Evolutionary conservation across 2,113 vertebrate species (phyloP).

Genomic region (Oryzias curvinotus): DNA sequence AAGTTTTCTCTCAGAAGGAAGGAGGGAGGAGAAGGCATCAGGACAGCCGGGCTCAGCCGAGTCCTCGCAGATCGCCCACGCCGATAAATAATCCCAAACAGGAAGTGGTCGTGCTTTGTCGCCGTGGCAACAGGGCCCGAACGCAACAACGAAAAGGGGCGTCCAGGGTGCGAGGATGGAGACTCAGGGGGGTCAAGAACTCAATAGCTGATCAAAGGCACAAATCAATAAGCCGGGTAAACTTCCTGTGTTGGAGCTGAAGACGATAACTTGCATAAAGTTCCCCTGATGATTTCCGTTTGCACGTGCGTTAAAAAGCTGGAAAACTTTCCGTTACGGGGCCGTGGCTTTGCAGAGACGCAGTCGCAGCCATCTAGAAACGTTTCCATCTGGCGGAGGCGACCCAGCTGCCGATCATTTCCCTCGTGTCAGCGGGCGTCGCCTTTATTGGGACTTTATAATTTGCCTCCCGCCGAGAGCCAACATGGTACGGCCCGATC

Average conservation of each 20-base stretch:
- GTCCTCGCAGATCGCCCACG: constrained; percentile 32
- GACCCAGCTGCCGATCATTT: constrained; percentile 60
- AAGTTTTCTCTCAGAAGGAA: constrained; percentile 79
- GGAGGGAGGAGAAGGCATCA: constrained; percentile 67
- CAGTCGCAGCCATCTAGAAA: constrained; percentile 30
- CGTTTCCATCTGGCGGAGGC: constrained; percentile 52
- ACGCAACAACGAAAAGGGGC: constrained; percentile 32
- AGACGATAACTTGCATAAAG: constrained; percentile 57
- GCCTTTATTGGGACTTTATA: constrained; percentile 54
- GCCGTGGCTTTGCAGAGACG: constrained; percentile 27
- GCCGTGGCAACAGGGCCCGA: constrained; percentile 58
- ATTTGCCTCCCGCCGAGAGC: constrained; percentile 50
- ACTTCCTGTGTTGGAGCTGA: constrained; percentile 29
- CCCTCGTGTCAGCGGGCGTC: constrained; percentile 35
- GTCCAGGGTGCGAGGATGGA: constrained; percentile 11
- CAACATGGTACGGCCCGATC: constrained; percentile 45
- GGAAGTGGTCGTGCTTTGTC: constrained; percentile 66
- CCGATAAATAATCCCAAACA: constrained; percentile 70
- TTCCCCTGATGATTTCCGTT: constrained; percentile 19
- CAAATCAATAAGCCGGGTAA: constrained; percentile 60
- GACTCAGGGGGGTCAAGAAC: constrained; percentile 33
- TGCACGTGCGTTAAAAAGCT: no score
- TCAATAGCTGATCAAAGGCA: constrained; percentile 67
- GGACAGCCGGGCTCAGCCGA: constrained; percentile 57
- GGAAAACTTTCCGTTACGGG: not conserved